Percentiles rank a stretch among this genome's conserved stretches.
These are phyloP conservation scores for Osedax fenrisi DNA, from an alignment of 2,888 invertebrate species.

Conservation along the genomic window DNA sequence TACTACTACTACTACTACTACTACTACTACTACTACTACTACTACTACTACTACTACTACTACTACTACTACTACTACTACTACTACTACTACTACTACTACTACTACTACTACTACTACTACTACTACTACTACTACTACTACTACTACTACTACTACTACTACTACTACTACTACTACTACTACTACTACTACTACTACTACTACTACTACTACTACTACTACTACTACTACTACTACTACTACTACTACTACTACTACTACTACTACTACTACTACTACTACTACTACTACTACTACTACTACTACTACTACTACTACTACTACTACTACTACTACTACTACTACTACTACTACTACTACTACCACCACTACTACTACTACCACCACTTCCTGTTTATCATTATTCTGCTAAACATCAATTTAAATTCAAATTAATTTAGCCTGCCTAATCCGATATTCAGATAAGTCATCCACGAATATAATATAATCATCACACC, in stretches of 20 bases:
- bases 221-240: neutral
- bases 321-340: conserved; percentile 2
- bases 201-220: neutral
- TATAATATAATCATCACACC: too few species aligned
- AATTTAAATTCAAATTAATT: too few species aligned
- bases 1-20: neutral
- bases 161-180: neutral
- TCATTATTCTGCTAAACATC: too few species aligned
- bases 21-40: neutral
- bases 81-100: neutral
- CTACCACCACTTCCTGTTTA: neutral
- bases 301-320: neutral
- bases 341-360: neutral
- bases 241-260: conserved; percentile 2
- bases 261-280: neutral
- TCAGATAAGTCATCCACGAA: too few species aligned
- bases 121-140: neutral
- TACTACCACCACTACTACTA: neutral
- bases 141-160: neutral
- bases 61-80: neutral
- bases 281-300: neutral
- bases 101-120: neutral
- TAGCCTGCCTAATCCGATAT: too few species aligned
- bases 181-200: conserved; percentile 2
- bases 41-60: neutral